Evolutionary conservation across 2,888 invertebrate species (phyloP), one percentile per base, ranked within the genome.

Genomic region (Sthenelais limicola): DNA sequence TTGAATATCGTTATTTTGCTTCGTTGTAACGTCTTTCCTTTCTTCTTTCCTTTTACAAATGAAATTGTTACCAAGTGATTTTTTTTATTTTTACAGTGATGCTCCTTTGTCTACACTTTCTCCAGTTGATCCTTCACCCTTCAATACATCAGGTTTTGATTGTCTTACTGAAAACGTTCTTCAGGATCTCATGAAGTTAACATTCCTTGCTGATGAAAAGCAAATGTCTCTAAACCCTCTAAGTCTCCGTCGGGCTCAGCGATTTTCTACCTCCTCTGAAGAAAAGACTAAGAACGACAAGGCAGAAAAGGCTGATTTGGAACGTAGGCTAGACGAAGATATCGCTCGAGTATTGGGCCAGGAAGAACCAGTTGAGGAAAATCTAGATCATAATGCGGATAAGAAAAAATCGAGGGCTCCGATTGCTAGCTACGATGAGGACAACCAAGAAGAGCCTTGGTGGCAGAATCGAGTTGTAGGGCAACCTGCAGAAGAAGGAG

Each of bases 161-260:
- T 89, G 90, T 56, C 82, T 91, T 43, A 89, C 90, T 28, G 86
- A 90, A 0, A 88, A 88, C 43, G 88, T 90, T 38, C 84, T 91
- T 56, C 86, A 88, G 33, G 89, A 90, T 76, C 85, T 91, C 38
- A 89, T 90, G n/a, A 86, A 90, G 62, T 84, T 91, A 26, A 89
- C 90, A 71, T 91, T 91, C 7, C 85, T 91, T 47, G 89, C 90
- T 1, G 88, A 90, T 49, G 90, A 91, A 84, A 89, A 78, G 67
- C 51, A 52, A 15, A 21, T 62, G 18, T 28, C 56, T 15, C 32
- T 67, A 9, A 77, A 77, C 70, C 77, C 77, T 9, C 72, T 77
- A 21, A 49, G 38, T 1, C 69, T 56, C 30, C 69, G 51, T 4
- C 49, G 56, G 12, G 62, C 35, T 15, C 52, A 24, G 35, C 52